A percentile compares a stretch with the other conserved stretches of the same genome.
Conservation (phyloP, 2,797 vertebrate genomes). For the Cheirogaleus major region DNA sequence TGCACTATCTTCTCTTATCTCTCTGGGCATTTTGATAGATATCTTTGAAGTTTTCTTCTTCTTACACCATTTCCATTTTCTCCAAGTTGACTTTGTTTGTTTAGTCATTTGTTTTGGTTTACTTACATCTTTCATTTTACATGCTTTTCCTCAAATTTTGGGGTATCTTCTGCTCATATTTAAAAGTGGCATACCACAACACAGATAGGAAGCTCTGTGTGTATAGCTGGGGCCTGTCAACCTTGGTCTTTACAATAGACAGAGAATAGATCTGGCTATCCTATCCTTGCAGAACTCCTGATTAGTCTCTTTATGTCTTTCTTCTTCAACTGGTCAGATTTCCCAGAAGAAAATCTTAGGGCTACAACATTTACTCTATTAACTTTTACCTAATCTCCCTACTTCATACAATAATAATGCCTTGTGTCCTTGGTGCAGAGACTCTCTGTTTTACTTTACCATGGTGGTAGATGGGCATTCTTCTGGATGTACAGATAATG, state of each 20-base stretch:
- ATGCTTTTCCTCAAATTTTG: not conserved
- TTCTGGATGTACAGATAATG: not conserved
- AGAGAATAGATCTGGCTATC: not conserved
- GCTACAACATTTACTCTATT: not conserved
- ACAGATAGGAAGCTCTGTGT: not conserved
- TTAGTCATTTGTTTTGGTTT: not conserved
- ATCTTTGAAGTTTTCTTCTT: conserved; percentile 6
- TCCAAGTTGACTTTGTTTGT: not conserved
- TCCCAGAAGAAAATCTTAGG: not conserved
- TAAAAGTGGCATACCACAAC: not conserved
- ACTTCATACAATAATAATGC: not conserved
- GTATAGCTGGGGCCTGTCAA: not conserved
- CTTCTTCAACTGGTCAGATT: not conserved
- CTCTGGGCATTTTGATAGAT: not conserved
- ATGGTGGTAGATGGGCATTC: not conserved
- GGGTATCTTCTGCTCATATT: not conserved
- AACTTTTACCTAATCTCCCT: not conserved
- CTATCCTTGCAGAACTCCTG: not conserved
- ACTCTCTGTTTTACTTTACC: not conserved
- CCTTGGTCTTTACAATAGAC: not conserved
- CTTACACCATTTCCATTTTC: not conserved
- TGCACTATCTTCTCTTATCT: not conserved
- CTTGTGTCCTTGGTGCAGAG: not conserved
- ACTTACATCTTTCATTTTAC: not conserved
- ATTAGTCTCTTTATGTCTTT: not conserved